Evolutionary conservation across 1,140 invertebrate species (phyloP), one percentile per base, ranked within the genome.

Genomic region (Ectropis grisescens): DNA sequence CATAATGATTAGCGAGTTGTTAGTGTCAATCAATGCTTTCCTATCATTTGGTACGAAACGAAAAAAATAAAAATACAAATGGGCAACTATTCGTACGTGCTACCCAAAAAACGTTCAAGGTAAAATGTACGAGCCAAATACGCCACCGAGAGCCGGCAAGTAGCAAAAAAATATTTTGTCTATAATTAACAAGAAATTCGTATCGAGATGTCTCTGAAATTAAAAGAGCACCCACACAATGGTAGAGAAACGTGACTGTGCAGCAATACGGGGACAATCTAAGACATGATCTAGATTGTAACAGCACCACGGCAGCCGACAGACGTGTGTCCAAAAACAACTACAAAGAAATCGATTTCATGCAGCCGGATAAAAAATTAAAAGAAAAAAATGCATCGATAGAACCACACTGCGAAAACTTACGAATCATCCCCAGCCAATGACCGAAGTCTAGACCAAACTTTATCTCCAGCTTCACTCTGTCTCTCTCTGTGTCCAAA

Each of bases 391-490:
- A 52, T 75, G 67, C 67, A 70, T 52, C 61, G 51, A 46, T 47
- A 54, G 62, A 52, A 62, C 42, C 41, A 39, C 28, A 41, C 42
- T 35, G 40, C 9, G 45, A 61, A 79, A 79, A 74, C 36, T 67
- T 62, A 69, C 70, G 33, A 74, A 56, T 79, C 74, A 79, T 79
- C 74, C 70, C 69, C 59, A 57, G 71, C 22, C 71, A 79, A 68
- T 61, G 67, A 74, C 71, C 69, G 36, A 35, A 44, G 57, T 58
- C 57, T 64, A 64, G 57, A 59, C 47, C 31, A 29, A 38, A 53
- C 30, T 47, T 43, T 37, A 41, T 45, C 35, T 40, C 34, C 40
- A 42, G 43, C 41, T 42, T 47, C 38, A 50, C 14, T 31, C 38
- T 50, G 40, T 53, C 34, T 49, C 37, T 37, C 28, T 27, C 11